These are phyloP conservation scores for Callospermophilus lateralis DNA, from an alignment of 2,113 vertebrate genomes.

Conservation along the genomic window DNA sequence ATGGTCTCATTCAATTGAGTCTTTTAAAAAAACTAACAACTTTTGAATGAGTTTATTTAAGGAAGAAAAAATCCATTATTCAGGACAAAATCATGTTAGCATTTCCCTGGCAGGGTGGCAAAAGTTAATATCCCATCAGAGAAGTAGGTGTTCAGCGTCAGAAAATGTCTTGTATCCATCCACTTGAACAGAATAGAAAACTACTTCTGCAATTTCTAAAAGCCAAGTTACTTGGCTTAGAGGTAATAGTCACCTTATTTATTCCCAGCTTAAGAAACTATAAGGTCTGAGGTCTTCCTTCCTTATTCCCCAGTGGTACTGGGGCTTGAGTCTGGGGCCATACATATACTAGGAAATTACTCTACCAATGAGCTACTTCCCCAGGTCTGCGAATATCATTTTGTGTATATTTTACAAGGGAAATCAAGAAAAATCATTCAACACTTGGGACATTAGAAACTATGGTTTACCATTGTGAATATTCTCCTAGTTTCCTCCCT, in stretches of 20 bases:
- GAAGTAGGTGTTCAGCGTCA: background rate
- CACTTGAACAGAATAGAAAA: background rate
- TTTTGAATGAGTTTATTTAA: background rate
- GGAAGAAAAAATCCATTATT: constrained; percentile 60
- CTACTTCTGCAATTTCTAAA: constrained; percentile 28
- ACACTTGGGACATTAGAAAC: background rate
- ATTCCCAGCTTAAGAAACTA: background rate
- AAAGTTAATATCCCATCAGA: background rate
- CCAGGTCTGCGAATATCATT: background rate
- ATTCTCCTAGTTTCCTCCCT: background rate
- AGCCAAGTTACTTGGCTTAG: background rate
- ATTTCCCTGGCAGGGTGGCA: rapidly evolving
- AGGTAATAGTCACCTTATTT: background rate
- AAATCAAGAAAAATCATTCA: background rate
- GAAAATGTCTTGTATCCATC: background rate
- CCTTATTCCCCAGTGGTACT: background rate
- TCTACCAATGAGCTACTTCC: background rate
- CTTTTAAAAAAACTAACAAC: background rate
- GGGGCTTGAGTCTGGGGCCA: background rate
- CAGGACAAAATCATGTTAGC: background rate
- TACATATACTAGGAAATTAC: background rate
- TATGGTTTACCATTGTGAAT: background rate
- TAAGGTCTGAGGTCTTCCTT: background rate
- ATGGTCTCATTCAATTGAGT: constrained; percentile 45
- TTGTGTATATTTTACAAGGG: background rate